Evolutionary conservation across 1,140 invertebrate genomes (phyloP).

Genomic region (Macrobrachium rosenbergii): DNA sequence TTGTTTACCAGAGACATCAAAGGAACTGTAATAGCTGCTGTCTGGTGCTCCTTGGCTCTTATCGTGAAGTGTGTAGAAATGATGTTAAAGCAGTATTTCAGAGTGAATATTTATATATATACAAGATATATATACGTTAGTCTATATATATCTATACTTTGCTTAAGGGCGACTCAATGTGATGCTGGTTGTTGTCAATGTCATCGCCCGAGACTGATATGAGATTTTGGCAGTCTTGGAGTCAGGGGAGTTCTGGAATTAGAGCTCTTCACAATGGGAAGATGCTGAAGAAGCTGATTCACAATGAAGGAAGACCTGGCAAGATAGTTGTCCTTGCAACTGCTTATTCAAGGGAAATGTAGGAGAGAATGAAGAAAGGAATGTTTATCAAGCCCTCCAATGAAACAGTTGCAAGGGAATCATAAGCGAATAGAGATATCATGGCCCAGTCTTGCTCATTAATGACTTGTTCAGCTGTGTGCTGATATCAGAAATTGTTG

Average conservation of each 20-base stretch:
- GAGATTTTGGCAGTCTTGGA: constrained; percentile 31
- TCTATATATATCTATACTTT: no score
- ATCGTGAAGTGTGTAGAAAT: constrained; percentile 2
- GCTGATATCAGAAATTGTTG: constrained; percentile 36
- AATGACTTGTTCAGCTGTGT: constrained; percentile 42
- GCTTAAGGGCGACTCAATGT: constrained; percentile 27
- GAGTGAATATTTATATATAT: constrained; percentile 27
- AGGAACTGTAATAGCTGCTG: constrained; percentile 9
- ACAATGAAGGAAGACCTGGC: constrained; percentile 1
- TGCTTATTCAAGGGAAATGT: no score
- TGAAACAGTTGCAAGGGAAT: no score
- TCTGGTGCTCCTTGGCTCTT: constrained; percentile 29
- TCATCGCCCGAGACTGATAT: constrained; percentile 42
- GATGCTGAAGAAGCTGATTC: constrained; percentile 24
- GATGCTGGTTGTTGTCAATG: constrained; percentile 17
- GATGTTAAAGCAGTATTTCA: constrained; percentile 30
- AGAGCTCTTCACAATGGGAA: no score
- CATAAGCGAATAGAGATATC: no score
- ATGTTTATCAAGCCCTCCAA: no score
- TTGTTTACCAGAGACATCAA: constrained; percentile 6
- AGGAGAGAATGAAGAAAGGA: no score
- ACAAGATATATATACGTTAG: no score
- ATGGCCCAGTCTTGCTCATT: no score
- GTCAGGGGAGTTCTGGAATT: not conserved
- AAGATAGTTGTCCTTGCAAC: no score